phyloP scores from a whole-genome alignment of 2,888 invertebrate genomes.

The Melangyna quadrimaculata region DNA sequence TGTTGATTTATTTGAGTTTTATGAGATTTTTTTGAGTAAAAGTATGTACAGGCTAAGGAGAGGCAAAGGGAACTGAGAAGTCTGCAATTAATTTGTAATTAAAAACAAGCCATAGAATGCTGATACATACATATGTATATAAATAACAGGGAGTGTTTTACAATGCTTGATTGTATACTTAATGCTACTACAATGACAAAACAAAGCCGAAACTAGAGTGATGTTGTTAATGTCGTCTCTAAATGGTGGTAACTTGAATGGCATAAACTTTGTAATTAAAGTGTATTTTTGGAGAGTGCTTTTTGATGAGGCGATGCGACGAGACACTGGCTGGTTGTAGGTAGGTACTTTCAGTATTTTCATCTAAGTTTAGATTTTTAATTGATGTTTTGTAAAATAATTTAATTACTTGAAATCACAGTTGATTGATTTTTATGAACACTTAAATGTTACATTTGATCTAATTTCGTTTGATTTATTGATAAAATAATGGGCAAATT shows the following conservation, averaged over 20 bases:
- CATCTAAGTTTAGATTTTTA: neutral
- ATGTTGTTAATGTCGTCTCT: slow-evolving; percentile 18
- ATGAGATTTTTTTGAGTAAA: slow-evolving; percentile 10
- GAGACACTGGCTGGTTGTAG: too few relatives aligned
- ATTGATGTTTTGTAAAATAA: slow-evolving; percentile 1
- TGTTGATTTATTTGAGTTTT: slow-evolving; percentile 36
- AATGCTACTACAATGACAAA: slow-evolving; percentile 15
- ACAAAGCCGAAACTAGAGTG: slow-evolving; percentile 20
- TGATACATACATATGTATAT: too few relatives aligned
- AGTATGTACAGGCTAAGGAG: neutral
- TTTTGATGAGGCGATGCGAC: neutral
- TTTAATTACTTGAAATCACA: neutral
- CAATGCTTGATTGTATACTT: slow-evolving; percentile 28
- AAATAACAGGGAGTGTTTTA: slow-evolving; percentile 27
- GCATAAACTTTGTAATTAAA: slow-evolving; percentile 13
- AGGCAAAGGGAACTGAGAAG: neutral
- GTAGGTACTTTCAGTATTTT: neutral
- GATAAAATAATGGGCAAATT: neutral
- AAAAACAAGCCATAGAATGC: slow-evolving; percentile 24
- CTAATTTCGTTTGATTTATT: neutral
- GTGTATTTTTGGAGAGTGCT: neutral
- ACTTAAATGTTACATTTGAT: neutral
- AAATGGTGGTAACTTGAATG: slow-evolving; percentile 20
- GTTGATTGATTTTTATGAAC: neutral
- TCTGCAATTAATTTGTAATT: slow-evolving; percentile 32